Evolutionary conservation across 2,113 vertebrate genomes (phyloP), one percentile per base, ranked within the genome.

Genomic region (Psilopogon haemacephalus): DNA sequence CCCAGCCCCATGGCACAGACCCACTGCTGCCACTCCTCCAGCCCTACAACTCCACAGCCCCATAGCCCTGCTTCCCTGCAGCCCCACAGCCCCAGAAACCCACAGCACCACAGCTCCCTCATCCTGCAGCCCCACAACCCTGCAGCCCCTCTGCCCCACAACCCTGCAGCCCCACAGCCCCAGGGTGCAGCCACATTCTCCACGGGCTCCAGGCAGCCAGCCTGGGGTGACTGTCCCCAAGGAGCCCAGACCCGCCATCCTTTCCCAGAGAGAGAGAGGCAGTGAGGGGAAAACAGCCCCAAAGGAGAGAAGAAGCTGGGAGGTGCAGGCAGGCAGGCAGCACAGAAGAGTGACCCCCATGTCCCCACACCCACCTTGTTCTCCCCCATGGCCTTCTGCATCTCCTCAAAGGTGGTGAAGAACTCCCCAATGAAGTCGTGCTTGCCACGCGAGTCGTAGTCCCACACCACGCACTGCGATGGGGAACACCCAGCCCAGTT

Each of bases 351-450:
- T 6, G 81, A 24, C 21, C 52, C 50, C 50, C 28, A 2, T 55
- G 6, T 44, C 78, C 44, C 23, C 2, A 4, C 37, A 5, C 69
- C 75, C 94, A 99, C 99, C 99, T 98, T 98, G 97, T 98, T 98
- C 96, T 97, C 98, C 48, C 97, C 95, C 52, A 98, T 98, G 6
- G 98, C 98, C 87, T 97, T 98, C 97, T 99, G 99, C 98, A 99
- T 99, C 96, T 99, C 99, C 94, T 97, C 97, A 24, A 99, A 99
- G 64, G 98, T 99, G 91, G 99, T 98, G 83, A 98, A 98, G 96
- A 99, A 99, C 95, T 99, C 99, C 2, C 99, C 99, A 6, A 99
- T 99, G 98, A 99, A 99, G 97, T 99, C 99, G 3, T 99, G 99
- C 65, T 99, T 99, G 63, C 98, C 99, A 8, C 99, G 97, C 1